A percentile compares a stretch with the other conserved stretches of the same genome.
Evolutionary conservation across 2,888 invertebrate genomes (phyloP).

Genomic region (Auanema sp.): DNA sequence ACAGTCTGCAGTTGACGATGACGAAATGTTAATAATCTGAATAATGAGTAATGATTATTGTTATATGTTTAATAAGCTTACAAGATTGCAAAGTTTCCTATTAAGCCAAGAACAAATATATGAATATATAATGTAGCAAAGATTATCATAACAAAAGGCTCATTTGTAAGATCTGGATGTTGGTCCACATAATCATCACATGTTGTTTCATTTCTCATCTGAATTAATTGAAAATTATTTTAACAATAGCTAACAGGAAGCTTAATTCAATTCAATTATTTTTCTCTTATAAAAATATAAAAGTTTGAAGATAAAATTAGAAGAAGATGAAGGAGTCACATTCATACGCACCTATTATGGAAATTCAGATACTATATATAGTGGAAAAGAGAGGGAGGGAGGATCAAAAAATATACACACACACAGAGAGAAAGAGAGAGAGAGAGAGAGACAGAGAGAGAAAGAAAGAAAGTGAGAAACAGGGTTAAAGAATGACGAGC

Average conservation of each 20-base stretch:
- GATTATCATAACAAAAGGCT: conserved; percentile 41
- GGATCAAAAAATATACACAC: too few relatives aligned
- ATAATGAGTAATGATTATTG: neutral
- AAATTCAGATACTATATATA: neutral
- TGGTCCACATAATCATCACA: conserved; percentile 49
- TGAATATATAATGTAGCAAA: conserved; percentile 55
- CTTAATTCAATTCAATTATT: neutral
- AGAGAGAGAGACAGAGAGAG: too few relatives aligned
- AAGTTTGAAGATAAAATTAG: neutral
- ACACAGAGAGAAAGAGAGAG: too few relatives aligned
- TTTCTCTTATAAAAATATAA: neutral
- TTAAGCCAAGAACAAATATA: conserved; percentile 46
- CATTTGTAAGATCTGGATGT: conserved; percentile 58
- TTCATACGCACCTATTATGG: too few relatives aligned
- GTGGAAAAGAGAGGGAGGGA: too few relatives aligned
- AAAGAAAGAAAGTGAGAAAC: too few relatives aligned
- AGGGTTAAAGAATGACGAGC: conserved; percentile 7
- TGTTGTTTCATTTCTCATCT: conserved; percentile 37
- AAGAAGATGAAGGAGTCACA: neutral
- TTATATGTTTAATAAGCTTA: conserved; percentile 25
- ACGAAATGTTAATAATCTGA: conserved; percentile 40
- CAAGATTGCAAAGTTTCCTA: conserved; percentile 47
- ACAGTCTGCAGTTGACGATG: conserved; percentile 52
- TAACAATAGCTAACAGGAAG: conserved; percentile 4
- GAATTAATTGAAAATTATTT: conserved; percentile 12